A percentile compares a stretch with the other conserved stretches of the same genome.
Evolutionary conservation across 2,888 invertebrate species (phyloP).

Genomic region (Leptinotarsa rubiginosa): DNA sequence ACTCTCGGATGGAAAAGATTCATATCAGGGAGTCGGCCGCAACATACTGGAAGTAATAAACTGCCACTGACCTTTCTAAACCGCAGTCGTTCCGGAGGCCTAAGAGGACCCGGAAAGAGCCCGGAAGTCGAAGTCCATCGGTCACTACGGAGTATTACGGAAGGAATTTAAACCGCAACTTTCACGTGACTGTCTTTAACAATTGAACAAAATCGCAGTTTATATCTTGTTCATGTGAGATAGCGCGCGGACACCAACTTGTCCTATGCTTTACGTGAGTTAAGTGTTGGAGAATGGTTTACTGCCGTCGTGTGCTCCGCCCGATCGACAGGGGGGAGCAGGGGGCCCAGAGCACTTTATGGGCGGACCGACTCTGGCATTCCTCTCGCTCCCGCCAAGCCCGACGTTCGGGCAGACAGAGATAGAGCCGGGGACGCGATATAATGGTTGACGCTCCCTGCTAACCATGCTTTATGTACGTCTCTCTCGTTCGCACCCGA

Average conservation of each 20-base stretch:
- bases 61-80: conserved; percentile 65
- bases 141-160: conserved; percentile 57
- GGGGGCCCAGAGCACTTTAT: conserved; percentile 64
- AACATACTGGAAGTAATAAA: conserved; percentile 62
- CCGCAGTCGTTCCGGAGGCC: conserved; percentile 62
- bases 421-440: conserved; percentile 64
- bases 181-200: conserved; percentile 37
- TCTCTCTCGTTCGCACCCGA: conserved; percentile 67
- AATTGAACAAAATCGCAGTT: conserved; percentile 37
- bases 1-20: conserved; percentile 4
- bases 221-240: conserved; percentile 50
- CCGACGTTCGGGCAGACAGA: conserved; percentile 40
- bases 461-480: conserved; percentile 68
- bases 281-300: conserved; percentile 68
- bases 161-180: conserved; percentile 39
- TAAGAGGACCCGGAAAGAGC: conserved; percentile 63
- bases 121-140: conserved; percentile 65
- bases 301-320: conserved; percentile 65
- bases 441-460: conserved; percentile 69
- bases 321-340: conserved; percentile 57
- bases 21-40: conserved; percentile 30
- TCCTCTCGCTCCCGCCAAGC: conserved; percentile 60
- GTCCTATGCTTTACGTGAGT: conserved; percentile 67
- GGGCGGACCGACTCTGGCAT: conserved; percentile 67
- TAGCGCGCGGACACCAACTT: conserved; percentile 64